Conservation (phyloP, 2,888 invertebrate species). For the Plebejus anna region DNA sequence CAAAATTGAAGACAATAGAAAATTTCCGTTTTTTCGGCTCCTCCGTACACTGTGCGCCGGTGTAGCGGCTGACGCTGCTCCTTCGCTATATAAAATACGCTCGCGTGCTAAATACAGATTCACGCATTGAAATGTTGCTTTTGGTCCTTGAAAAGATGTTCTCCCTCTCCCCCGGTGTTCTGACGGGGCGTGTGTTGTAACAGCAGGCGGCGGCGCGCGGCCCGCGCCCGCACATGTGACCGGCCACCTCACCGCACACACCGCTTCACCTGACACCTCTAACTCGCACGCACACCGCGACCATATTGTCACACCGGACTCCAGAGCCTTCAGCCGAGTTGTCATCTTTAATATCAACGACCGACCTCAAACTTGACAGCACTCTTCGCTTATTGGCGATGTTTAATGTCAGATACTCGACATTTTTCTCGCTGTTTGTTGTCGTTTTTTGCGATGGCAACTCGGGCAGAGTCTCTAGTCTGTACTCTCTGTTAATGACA, state of each 20-base stretch:
- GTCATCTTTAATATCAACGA: background rate
- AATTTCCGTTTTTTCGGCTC: no score
- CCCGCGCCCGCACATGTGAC: constrained; percentile 82
- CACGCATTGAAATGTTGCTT: background rate
- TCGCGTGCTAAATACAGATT: background rate
- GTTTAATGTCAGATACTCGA: background rate
- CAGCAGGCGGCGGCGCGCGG: constrained; percentile 76
- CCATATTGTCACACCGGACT: background rate
- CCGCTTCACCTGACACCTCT: constrained; percentile 37
- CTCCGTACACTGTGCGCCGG: no score
- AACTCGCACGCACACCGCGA: constrained; percentile 23
- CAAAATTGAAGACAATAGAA: no score
- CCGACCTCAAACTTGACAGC: background rate
- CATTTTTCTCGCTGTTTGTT: background rate
- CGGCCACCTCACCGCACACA: constrained; percentile 47
- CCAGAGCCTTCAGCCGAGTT: background rate
- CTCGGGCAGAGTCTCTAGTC: background rate
- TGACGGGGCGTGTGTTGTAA: constrained; percentile 40
- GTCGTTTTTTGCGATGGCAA: background rate
- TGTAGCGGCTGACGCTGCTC: no score
- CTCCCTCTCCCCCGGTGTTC: constrained; percentile 5
- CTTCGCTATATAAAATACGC: no score
- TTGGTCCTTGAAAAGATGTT: background rate
- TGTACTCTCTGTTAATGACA: background rate
- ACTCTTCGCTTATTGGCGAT: background rate